phyloP scores from a whole-genome alignment of 1,140 invertebrate species.

The Homalodisca vitripennis region DNA sequence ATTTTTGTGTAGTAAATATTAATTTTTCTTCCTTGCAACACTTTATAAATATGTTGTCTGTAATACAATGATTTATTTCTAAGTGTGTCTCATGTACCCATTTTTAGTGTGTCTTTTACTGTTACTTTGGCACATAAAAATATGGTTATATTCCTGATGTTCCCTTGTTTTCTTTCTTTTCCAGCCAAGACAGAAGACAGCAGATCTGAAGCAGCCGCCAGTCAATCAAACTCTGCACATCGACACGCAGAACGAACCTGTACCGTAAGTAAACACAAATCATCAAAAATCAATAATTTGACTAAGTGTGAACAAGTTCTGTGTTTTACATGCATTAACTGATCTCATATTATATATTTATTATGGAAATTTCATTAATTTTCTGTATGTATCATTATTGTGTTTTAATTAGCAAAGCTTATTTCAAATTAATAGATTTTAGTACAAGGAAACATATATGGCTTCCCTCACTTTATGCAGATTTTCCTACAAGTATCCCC shows the following conservation, averaged over 20 bases:
- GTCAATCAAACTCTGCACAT: conserved; percentile 75
- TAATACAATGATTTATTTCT: too few relatives aligned
- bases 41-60: too few relatives aligned
- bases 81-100: background rate
- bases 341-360: too few relatives aligned
- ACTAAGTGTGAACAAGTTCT: background rate
- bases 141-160: background rate
- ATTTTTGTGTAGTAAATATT: too few relatives aligned
- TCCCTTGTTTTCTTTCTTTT: conserved; percentile 18
- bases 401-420: too few relatives aligned
- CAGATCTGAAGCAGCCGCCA: conserved; percentile 33
- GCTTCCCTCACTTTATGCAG: too few relatives aligned
- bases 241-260: conserved; percentile 78
- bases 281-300: too few relatives aligned
- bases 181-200: conserved; percentile 48
- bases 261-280: conserved; percentile 74
- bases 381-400: background rate
- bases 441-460: too few relatives aligned
- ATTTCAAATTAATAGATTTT: too few relatives aligned
- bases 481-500: too few relatives aligned
- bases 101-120: background rate
- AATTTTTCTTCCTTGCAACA: too few relatives aligned
- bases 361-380: background rate
- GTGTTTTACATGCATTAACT: background rate
- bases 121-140: background rate